These are phyloP conservation scores for Apotomis betuletana DNA, from an alignment of 2,888 invertebrate genomes.

Conservation along the genomic window DNA sequence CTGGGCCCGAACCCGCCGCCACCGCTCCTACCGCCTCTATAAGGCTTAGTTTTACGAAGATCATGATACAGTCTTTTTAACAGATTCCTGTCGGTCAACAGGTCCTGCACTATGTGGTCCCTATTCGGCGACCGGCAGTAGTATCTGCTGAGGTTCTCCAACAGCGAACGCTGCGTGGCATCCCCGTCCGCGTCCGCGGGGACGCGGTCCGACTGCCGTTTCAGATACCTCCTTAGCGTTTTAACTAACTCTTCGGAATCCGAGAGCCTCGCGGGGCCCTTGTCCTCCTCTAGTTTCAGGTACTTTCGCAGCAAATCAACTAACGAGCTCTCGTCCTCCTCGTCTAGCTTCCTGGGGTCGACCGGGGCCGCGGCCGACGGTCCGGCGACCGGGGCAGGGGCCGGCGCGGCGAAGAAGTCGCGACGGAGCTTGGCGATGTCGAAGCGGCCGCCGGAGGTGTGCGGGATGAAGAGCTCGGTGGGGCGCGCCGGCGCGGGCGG, in stretches of 20 bases:
- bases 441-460: conserved; percentile 85
- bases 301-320: conserved; percentile 87
- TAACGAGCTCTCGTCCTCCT: conserved; percentile 82
- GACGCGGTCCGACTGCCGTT: conserved; percentile 67
- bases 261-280: conserved; percentile 68
- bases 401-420: conserved; percentile 85
- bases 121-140: conserved; percentile 86
- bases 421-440: conserved; percentile 87
- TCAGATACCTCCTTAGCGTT: conserved; percentile 84
- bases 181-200: conserved; percentile 65
- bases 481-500: conserved; percentile 74
- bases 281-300: conserved; percentile 84
- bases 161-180: conserved; percentile 79
- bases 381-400: conserved; percentile 62
- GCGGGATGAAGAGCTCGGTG: conserved; percentile 75
- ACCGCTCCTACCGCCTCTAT: conserved; percentile 72
- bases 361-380: conserved; percentile 65
- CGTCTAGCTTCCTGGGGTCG: conserved; percentile 54
- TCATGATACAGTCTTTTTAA: conserved; percentile 89
- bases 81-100: conserved; percentile 88
- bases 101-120: conserved; percentile 87
- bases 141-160: conserved; percentile 87
- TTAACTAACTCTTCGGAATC: conserved; percentile 86
- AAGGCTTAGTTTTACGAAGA: conserved; percentile 86
- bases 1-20: conserved; percentile 63